These are phyloP conservation scores for Buphagus erythrorhynchus DNA, from an alignment of 2,797 vertebrate genomes.

Conservation along the genomic window DNA sequence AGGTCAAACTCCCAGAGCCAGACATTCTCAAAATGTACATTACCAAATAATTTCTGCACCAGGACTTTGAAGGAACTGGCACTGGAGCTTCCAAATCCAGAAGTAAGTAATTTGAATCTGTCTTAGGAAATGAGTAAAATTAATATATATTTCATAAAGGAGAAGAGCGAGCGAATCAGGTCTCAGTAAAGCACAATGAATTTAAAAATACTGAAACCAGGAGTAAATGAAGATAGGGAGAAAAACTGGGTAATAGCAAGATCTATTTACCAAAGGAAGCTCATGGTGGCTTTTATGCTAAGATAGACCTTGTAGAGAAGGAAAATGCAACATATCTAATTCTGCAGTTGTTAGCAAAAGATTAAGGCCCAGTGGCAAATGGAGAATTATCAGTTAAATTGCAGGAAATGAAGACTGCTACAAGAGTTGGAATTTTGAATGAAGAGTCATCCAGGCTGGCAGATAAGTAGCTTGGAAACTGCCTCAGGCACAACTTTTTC, in stretches of 20 bases:
- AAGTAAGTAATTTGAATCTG: background rate
- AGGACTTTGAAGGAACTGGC: background rate
- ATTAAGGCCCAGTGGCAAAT: background rate
- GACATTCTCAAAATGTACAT: background rate
- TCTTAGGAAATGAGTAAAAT: background rate
- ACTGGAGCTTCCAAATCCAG: background rate
- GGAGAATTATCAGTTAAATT: background rate
- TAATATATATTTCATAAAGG: background rate
- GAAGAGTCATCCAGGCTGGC: background rate
- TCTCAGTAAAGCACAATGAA: background rate
- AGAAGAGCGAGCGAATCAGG: background rate
- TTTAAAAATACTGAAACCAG: background rate
- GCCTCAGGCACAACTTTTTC: background rate
- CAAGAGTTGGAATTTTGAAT: background rate
- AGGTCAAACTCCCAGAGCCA: background rate
- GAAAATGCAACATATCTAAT: background rate
- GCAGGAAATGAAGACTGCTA: background rate
- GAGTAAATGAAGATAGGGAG: background rate
- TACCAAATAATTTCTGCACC: background rate
- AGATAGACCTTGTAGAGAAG: background rate
- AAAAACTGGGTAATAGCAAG: background rate
- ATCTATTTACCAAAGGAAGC: background rate
- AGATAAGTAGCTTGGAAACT: background rate
- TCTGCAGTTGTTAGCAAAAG: background rate
- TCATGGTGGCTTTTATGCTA: background rate